Evolutionary conservation across 2,888 invertebrate species (phyloP).

Genomic region (Periphyllus acericola): DNA sequence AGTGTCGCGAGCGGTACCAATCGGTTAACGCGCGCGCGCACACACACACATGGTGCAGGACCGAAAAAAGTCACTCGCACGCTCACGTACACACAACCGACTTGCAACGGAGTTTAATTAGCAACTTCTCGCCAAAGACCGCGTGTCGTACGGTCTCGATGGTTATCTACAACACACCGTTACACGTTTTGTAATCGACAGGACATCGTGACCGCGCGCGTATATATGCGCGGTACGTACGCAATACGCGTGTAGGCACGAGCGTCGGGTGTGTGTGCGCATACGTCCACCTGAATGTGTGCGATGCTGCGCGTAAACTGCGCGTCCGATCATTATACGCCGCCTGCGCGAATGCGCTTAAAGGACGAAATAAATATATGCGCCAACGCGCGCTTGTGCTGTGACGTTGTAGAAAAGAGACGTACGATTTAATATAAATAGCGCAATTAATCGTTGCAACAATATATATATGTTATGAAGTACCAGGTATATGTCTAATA

Average conservation of each 20-base stretch:
- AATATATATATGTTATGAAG: too few species aligned
- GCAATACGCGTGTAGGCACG: background rate
- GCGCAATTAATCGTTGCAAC: too few species aligned
- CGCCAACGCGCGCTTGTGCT: too few species aligned
- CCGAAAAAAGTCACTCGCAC: background rate
- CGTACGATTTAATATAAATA: too few species aligned
- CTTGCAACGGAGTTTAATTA: conserved; percentile 48
- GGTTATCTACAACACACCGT: conserved; percentile 35
- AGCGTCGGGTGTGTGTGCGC: background rate
- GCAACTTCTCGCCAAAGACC: conserved; percentile 39
- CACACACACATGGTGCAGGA: background rate
- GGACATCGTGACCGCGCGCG: conserved; percentile 44
- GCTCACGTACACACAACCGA: background rate
- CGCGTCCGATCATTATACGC: background rate
- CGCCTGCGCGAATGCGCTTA: background rate
- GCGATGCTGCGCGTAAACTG: background rate
- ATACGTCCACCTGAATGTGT: background rate
- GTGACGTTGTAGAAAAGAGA: too few species aligned
- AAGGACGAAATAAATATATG: conserved; percentile 4
- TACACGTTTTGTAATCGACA: conserved; percentile 49
- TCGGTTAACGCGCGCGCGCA: background rate
- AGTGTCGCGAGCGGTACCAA: conserved; percentile 39
- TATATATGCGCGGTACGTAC: background rate
- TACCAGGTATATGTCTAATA: too few species aligned
- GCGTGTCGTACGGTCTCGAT: conserved; percentile 35